These are phyloP conservation scores for Acipenser ruthenus DNA, from an alignment of 2,797 vertebrate genomes.

Conservation along the genomic window DNA sequence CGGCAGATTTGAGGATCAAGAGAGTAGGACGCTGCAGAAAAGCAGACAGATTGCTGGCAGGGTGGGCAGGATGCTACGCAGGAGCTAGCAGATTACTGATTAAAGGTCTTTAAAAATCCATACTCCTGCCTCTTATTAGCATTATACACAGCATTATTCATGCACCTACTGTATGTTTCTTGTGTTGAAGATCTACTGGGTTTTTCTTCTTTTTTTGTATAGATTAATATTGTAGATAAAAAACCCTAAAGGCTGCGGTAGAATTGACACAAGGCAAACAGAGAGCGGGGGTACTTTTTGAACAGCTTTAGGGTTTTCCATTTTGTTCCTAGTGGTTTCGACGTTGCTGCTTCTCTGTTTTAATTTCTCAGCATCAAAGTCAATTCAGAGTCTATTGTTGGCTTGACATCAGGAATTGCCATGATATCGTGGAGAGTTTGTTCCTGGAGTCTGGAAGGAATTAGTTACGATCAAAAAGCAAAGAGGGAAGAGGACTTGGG, in stretches of 20 bases:
- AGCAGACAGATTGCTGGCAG: no score
- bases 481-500: conserved; percentile 4
- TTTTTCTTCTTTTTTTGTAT: not conserved
- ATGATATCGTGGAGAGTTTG: conserved; percentile 1
- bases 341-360: not conserved
- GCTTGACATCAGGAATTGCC: conserved; percentile 7
- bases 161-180: no score
- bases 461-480: conserved; percentile 34
- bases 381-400: conserved; percentile 9
- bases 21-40: no score
- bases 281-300: not conserved
- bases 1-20: no score
- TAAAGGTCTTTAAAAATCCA: not conserved
- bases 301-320: not conserved
- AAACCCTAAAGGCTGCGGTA: not conserved
- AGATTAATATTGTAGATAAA: not conserved
- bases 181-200: no score
- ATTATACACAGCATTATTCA: no score
- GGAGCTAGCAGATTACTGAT: no score
- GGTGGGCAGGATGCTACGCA: no score
- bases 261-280: not conserved
- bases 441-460: conserved; percentile 31
- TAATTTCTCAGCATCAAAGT: conserved; percentile 6
- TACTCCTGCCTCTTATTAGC: not conserved
- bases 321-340: no score